Evolutionary conservation across 2,888 invertebrate genomes (phyloP), one percentile per base, ranked within the genome.

Genomic region (Aphodius granarius): DNA sequence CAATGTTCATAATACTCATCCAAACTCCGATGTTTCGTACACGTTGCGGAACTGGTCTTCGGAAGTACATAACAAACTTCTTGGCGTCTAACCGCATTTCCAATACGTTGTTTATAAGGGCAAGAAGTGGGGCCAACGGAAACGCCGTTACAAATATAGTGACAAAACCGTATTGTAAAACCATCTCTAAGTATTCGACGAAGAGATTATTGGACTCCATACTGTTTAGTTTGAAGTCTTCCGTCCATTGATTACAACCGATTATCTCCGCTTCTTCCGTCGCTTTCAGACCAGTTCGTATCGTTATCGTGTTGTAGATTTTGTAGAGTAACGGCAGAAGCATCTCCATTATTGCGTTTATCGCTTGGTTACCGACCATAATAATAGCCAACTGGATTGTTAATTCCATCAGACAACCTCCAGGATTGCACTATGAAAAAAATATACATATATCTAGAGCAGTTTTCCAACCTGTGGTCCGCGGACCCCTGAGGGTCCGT

Each of bases 141-240:
- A 96, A 96, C 0, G 95, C 95, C 43, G 94, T 92, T 21, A 95
- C 95, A 83, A 96, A 96, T 66, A 96, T 89, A 0, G 95, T 95
- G 21, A 95, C 92, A 84, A 96, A 96, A 2, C 96, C 96, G 87
- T 93, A 96, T 86, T 96, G 96, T 19, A 96, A 88, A 74, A 95
- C 95, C 95, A 96, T 95, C 90, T 96, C 95, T 74, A 96, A 88
- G 87, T 96, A 96, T 86, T 96, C 95, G 70, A 91, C 90, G 86
- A 95, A 95, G 66, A 96, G 88, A 43, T 93, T 93, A 77, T 91
- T 89, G 18, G 91, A 90, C 73, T 91, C 89, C 84, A 91, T 90
- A 68, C 91, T 90, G 22, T 90, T 86, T 75, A 95, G 86, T 83
- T 91, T 90, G 82, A 91, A 94, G 86, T 95, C 95, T 82, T 92